phyloP scores from a whole-genome alignment of 2,888 invertebrate genomes.

The Pollenia labialis region DNA sequence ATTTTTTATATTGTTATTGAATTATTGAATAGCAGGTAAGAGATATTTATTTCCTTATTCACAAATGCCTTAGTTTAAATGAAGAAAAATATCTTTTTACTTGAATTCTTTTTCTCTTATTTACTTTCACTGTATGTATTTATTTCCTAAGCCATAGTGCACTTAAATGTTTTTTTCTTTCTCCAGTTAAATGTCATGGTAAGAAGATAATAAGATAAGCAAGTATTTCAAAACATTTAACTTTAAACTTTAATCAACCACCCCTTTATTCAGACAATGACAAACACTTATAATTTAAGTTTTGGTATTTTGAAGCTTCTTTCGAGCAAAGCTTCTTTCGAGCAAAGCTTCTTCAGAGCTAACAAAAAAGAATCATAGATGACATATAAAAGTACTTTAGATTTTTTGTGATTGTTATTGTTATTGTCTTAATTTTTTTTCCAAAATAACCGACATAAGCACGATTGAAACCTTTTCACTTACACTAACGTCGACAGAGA shows the following conservation, averaged over 20 bases:
- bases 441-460: constrained; percentile 18
- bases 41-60: no score
- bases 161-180: constrained; percentile 2
- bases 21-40: no score
- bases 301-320: neutral
- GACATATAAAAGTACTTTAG: constrained; percentile 6
- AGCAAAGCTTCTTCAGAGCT: constrained; percentile 6
- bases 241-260: neutral
- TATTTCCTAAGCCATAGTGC: neutral
- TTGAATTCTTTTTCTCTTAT: no score
- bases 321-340: neutral
- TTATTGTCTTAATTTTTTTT: neutral
- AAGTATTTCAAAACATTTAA: constrained; percentile 12
- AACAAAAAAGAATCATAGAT: constrained; percentile 13
- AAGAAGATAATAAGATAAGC: constrained; percentile 28
- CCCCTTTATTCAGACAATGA: neutral
- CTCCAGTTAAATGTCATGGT: constrained; percentile 39
- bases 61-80: no score
- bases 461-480: constrained; percentile 43
- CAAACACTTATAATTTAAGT: neutral
- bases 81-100: no score
- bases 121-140: no score
- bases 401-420: neutral
- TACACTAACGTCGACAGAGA: neutral
- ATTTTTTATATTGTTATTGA: no score